Evolutionary conservation across 2,888 invertebrate genomes (phyloP), one percentile per base, ranked within the genome.

Genomic region (Netelia melanura): DNA sequence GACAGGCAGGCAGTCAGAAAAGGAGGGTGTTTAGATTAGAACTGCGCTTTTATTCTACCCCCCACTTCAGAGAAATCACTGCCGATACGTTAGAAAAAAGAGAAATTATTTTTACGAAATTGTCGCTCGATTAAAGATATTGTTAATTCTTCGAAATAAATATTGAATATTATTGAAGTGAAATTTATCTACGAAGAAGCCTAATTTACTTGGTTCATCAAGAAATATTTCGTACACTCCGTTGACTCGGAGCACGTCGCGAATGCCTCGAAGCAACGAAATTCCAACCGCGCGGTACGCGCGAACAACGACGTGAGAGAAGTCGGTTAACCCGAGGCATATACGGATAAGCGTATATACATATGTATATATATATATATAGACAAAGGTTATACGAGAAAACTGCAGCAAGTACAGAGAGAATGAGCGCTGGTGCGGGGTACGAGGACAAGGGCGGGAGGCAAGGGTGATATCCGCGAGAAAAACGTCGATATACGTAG

Each of bases 401-500:
- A 68, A 78, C 38, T 78, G 70, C 61, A 58, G 23, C 21, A 52
- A 78, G 25, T 67, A 43, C 9, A 21, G 21, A 58, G 58, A 25
- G 58, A 25, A 64, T 48, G 62, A n/a, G 62, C 23, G 38, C 17
- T 9, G 23, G 11, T 62, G 38, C 25, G 9, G 30, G 48, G 30
- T 67, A 21, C 30, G 30, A 30, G 30, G 3, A 30, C 3, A 30
- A 3, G 30, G 14, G 38, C n/a, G 30, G 58, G 21, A 9, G 17
- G 21, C 5, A 58, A 23, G 75, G 84, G 81, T 81, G 82, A 77
- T 79, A 86, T 81, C 71, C 58, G 21, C 21, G 65, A 74, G 75
- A n/a, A 43, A 71, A 84, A 84, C 65, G 58, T 80, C 80, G 64
- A 80, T 79, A 84, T 58, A 84, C 70, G 75, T 38, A 71, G 75